A percentile compares a stretch with the other conserved stretches of the same genome.
Evolutionary conservation across 2,888 invertebrate species (phyloP).

Genomic region (Pantelozetes paolii): DNA sequence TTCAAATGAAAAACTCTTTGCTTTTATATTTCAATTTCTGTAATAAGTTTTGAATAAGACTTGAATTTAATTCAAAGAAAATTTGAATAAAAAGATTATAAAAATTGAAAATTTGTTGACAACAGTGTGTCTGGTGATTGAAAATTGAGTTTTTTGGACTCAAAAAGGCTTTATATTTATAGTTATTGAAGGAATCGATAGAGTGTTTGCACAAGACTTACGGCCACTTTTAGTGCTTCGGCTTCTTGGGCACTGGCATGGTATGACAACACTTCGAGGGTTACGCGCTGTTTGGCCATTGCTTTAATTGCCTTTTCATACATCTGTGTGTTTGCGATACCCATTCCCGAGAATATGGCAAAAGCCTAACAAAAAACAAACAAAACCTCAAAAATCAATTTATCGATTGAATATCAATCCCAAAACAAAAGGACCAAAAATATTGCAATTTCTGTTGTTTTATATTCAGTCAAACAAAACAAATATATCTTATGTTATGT

Average conservation of each 20-base stretch:
- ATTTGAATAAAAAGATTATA: slow-evolving; percentile 12
- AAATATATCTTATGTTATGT: background rate
- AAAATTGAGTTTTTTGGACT: too few relatives aligned
- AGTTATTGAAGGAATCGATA: too few relatives aligned
- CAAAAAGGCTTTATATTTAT: too few relatives aligned
- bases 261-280: slow-evolving; percentile 87
- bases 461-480: background rate
- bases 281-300: slow-evolving; percentile 94
- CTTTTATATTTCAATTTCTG: background rate
- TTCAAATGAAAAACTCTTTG: background rate
- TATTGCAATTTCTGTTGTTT: background rate
- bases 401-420: slow-evolving; percentile 34
- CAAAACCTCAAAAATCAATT: slow-evolving; percentile 32
- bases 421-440: background rate
- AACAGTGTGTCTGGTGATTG: background rate
- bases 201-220: slow-evolving; percentile 29
- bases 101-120: slow-evolving; percentile 6
- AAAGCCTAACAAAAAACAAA: slow-evolving; percentile 62
- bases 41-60: background rate
- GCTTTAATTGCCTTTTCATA: slow-evolving; percentile 92
- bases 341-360: slow-evolving; percentile 96
- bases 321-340: slow-evolving; percentile 94
- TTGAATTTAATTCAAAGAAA: background rate
- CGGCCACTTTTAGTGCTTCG: slow-evolving; percentile 64
- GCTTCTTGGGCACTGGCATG: slow-evolving; percentile 87